Base-by-base conservation (phyloP, 1,140 invertebrate genomes). In the Sinella curviseta region DNA sequence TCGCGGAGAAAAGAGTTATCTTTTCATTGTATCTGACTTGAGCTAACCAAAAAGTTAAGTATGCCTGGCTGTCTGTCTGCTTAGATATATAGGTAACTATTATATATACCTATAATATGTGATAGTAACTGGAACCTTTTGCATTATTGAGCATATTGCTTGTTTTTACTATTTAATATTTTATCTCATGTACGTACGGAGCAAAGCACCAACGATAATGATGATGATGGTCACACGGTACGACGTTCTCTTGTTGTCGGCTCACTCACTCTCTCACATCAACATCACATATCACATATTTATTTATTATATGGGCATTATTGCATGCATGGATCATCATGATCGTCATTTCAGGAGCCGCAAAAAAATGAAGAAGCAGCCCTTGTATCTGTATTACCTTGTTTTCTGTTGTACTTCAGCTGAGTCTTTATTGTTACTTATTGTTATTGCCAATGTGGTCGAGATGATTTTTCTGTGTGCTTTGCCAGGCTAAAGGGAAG, bases 211-310 rank as follows among this genome's bases (percentile, higher is more conserved):
- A 20, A 48, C 39, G 57, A 30, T 31, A 12, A 31, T 70, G 65
- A 70, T n/a, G 26, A 70, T 70, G 65, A 70, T n/a, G 65, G 24
- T 70, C 65, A 31, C 65, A 70, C 65, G 65, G 65, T 48, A 48
- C 8, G 20, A 8, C 8, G 39, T 48, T 48, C 8, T 48, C 39
- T 48, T 48, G 8, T 48, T 8, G 39, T 33, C 24, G 31, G 65
- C 65, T 33, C 65, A 70, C 31, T 17, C 16, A 65, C 57, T 12
- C 8, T 8, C 39, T 48, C 20, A 12, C 39, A 20, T 48, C 8
- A 48, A 48, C 20, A 60, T 60, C 24, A n/a, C 57, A 60, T 60
- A 12, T 20, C 14, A 4, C 12, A 60, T 60, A 60, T 48, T 12
- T n/a, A n/a, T 48, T 48, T 48, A 48, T n/a, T n/a, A n/a, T n/a